Conservation (phyloP, 2,797 vertebrate genomes). For the Xyrichtys novacula region DNA sequence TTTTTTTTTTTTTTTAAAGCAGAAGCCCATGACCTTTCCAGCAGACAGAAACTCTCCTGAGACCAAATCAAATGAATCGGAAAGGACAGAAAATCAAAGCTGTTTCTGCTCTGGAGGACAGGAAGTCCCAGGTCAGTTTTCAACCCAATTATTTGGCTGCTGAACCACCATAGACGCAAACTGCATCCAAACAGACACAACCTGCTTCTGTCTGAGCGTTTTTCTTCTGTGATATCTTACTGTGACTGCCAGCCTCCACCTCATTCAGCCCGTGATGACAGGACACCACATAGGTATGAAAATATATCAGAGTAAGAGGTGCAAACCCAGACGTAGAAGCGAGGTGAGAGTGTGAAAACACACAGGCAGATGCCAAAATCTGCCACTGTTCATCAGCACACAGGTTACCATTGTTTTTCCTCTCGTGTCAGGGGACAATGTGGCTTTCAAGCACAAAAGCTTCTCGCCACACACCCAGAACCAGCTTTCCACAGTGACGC, state of each 20-base stretch:
- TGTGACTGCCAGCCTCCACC: background rate
- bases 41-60: constrained; percentile 40
- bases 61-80: constrained; percentile 38
- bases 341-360: constrained; percentile 59
- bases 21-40: constrained; percentile 47
- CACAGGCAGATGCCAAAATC: constrained; percentile 57
- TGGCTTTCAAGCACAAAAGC: constrained; percentile 57
- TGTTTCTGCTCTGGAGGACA: constrained; percentile 2
- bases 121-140: constrained; percentile 31
- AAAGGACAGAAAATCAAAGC: constrained; percentile 19
- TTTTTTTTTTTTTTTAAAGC: too few species aligned
- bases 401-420: constrained; percentile 56
- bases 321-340: constrained; percentile 47
- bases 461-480: constrained; percentile 61
- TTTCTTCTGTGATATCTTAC: background rate
- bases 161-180: constrained; percentile 4
- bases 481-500: background rate
- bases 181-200: background rate
- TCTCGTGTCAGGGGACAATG: constrained; percentile 58
- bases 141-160: constrained; percentile 13
- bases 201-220: background rate
- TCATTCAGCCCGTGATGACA: constrained; percentile 10
- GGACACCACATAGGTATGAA: constrained; percentile 12
- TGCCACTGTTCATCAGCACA: constrained; percentile 61
- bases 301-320: constrained; percentile 56